Evolutionary conservation across 2,888 invertebrate genomes (phyloP).

Genomic region (Anthoptus insignis): DNA sequence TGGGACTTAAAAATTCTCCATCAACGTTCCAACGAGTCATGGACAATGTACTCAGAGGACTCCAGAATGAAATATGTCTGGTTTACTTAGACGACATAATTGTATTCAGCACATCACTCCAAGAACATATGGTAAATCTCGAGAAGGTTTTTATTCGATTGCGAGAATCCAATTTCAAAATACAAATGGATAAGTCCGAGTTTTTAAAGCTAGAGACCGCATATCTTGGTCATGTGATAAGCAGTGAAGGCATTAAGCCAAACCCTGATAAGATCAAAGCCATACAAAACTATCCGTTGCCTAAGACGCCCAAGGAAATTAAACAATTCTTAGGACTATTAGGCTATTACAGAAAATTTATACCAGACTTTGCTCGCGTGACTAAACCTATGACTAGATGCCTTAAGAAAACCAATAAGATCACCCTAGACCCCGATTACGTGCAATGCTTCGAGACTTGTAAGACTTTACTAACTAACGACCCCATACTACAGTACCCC

Average conservation of each 20-base stretch:
- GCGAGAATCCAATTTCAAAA: too few species aligned
- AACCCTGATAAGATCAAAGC: constrained; percentile 52
- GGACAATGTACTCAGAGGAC: too few species aligned
- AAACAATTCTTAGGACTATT: constrained; percentile 52
- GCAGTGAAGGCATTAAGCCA: constrained; percentile 51
- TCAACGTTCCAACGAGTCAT: too few species aligned
- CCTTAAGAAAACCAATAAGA: constrained; percentile 5
- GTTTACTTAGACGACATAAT: too few species aligned
- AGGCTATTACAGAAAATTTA: constrained; percentile 54
- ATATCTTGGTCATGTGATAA: too few species aligned
- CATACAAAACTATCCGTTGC: constrained; percentile 50
- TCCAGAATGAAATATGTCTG: too few species aligned
- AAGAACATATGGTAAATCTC: too few species aligned
- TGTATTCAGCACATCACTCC: too few species aligned
- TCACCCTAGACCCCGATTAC: background rate
- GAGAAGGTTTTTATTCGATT: too few species aligned
- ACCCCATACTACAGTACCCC: constrained; percentile 7
- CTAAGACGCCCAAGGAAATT: constrained; percentile 52
- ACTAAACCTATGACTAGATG: constrained; percentile 35
- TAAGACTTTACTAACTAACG: constrained; percentile 15
- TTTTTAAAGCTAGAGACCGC: too few species aligned
- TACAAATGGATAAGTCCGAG: too few species aligned
- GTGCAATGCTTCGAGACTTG: constrained; percentile 15
- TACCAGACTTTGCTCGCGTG: constrained; percentile 51
- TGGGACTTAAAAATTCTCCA: too few species aligned